phyloP scores from a whole-genome alignment of 1,140 invertebrate genomes.

The Ips typographus region DNA sequence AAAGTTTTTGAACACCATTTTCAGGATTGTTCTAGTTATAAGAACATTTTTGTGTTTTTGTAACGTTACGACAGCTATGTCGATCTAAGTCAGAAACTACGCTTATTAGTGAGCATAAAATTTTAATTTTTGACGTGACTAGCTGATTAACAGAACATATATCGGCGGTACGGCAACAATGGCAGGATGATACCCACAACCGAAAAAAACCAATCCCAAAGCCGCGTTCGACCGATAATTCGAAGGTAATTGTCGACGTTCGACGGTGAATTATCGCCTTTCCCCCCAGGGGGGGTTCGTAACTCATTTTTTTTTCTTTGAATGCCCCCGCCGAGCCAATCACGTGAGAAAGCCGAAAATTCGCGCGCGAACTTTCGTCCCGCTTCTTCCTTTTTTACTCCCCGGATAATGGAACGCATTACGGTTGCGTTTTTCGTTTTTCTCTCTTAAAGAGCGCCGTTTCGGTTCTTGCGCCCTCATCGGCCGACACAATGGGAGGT shows the following conservation, averaged over 20 bases:
- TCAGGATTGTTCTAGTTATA: too few relatives aligned
- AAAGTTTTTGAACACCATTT: too few relatives aligned
- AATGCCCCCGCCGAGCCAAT: conserved; percentile 32
- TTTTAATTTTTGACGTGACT: too few relatives aligned
- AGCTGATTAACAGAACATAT: too few relatives aligned
- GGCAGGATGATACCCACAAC: background rate
- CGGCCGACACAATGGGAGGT: conserved; percentile 1
- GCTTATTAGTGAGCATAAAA: too few relatives aligned
- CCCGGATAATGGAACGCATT: background rate
- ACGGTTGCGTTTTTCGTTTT: background rate
- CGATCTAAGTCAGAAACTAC: too few relatives aligned
- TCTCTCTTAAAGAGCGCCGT: background rate
- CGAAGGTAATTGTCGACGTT: conserved; percentile 33
- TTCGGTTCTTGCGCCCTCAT: background rate
- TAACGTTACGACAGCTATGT: too few relatives aligned
- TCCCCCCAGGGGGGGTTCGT: conserved; percentile 24
- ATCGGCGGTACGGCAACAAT: too few relatives aligned
- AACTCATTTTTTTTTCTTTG: background rate
- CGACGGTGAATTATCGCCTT: conserved; percentile 40
- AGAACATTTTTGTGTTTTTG: too few relatives aligned
- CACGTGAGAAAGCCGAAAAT: conserved; percentile 28
- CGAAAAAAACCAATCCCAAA: conserved; percentile 13
- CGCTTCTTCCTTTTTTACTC: background rate
- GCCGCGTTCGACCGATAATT: conserved; percentile 34
- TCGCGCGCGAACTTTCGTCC: conserved; percentile 15